Base-by-base conservation (phyloP, 2,888 invertebrate genomes). In the Noctua fimbriata region DNA sequence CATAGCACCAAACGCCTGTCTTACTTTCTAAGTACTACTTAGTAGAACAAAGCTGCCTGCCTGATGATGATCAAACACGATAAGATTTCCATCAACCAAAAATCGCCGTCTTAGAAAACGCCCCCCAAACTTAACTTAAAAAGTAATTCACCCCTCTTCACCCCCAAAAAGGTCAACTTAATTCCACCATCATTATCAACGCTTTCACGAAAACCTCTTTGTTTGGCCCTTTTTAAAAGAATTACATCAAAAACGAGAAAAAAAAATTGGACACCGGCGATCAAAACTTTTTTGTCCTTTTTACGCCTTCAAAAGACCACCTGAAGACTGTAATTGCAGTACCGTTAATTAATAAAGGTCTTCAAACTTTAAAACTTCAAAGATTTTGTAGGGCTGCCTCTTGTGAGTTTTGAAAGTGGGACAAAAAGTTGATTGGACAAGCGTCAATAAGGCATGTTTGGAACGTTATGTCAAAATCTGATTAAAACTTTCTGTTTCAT, bases 291-390 rank as follows among this genome's bases (percentile, higher is more conserved):
- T 76, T 70, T 76, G 69, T 77, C 73, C 82, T 86, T 82, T 73
- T 73, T 79, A 74, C 78, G 69, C 55, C 79, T 85, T 85, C 79
- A 86, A 90, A 89, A 88, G 87, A 89, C 88, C 91, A 93, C 92
- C 92, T 93, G 92, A 90, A 93, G 91, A 90, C 90, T 85, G 90
- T 93, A 93, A 95, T 95, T 93, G 93, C 91, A 83, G 91, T 92
- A n/a, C 92, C 92, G 90, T 94, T 95, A 95, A 95, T 95, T 95
- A 95, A 95, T 95, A 95, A 95, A 92, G 92, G 90, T 87, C 90
- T 86, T 79, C 79, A 84, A 88, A 90, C 87, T 91, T 89, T 78
- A 76, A 78, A 89, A 90, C 82, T 89, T 88, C 76, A 86, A 81
- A 81, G 77, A 85, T 84, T 84, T 55, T 32, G 36, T 47, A 89